Percentiles rank a stretch among this genome's conserved stretches.
These are phyloP conservation scores for Oscheius sp. DNA, from an alignment of 2,888 invertebrate genomes.

Conservation along the genomic window DNA sequence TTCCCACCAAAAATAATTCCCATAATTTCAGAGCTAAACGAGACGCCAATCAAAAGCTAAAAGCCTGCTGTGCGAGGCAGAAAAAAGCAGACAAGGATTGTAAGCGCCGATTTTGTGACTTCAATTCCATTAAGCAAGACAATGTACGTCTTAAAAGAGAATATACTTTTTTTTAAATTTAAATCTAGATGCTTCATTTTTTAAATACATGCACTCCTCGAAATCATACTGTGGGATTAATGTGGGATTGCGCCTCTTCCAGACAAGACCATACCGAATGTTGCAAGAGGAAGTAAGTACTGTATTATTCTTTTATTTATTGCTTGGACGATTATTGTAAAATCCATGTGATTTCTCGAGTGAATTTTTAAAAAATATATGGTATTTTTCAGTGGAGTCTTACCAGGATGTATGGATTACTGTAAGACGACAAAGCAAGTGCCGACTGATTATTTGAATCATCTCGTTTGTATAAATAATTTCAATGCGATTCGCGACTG, in stretches of 20 bases:
- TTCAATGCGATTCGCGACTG: constrained; percentile 65
- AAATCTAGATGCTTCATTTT: constrained; percentile 53
- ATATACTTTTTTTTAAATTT: too few relatives aligned
- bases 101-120: constrained; percentile 65
- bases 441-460: constrained; percentile 61
- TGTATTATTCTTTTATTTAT: too few relatives aligned
- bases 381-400: constrained; percentile 50
- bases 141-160: constrained; percentile 54
- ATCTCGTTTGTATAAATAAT: constrained; percentile 63
- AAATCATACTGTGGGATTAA: constrained; percentile 58
- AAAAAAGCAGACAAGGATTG: constrained; percentile 63
- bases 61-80: constrained; percentile 66
- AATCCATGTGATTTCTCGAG: background rate
- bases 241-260: constrained; percentile 68
- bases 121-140: constrained; percentile 60
- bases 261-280: constrained; percentile 63
- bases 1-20: background rate
- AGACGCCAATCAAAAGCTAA: constrained; percentile 58
- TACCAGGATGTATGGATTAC: constrained; percentile 60
- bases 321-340: background rate
- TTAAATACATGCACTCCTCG: constrained; percentile 62
- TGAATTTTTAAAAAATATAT: too few relatives aligned
- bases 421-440: constrained; percentile 59
- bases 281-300: constrained; percentile 61
- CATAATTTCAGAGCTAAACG: constrained; percentile 5